Base-by-base conservation (phyloP, 2,888 invertebrate genomes). In the Volucella zonaria region DNA sequence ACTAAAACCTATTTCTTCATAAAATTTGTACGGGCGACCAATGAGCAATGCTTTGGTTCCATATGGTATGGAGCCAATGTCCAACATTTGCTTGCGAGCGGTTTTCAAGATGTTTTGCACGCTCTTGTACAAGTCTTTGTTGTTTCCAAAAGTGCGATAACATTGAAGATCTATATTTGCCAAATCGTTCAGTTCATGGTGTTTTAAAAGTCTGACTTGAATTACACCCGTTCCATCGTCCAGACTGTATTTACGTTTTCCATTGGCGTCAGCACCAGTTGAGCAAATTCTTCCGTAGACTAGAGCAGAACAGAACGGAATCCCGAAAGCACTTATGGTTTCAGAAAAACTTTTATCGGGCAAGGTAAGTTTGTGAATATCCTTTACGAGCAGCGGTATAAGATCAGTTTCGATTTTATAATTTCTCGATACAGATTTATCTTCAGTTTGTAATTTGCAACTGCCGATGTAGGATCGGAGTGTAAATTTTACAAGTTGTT, bases 191-290 rank as follows among this genome's bases (percentile, higher is more conserved):
- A 81, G 64, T 3, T 47, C 42, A 12, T 81, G 67, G 10, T n/a
- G 18, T 38, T 62, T 67, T 8, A 80, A n/a, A 6, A 85, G 23
- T 15, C 81, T 74, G 10, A 87, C 74, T 12, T 68, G 23, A 1
- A 87, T 77, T 6, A 64, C 8, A 0, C 87, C 87, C 14, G 82
- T 87, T 38, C 87, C 87, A 42, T 87, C 87, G 23, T 87, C 87
- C 0, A 87, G 71, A 3, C 49, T 77, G 23, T 85, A 86, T 0
- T 78, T 64, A 6, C 54, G 43, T 8, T 59, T 82, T 14, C 74
- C 70, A 11, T 78, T 74, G 15, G 58, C 68, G 8, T 52, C 56
- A 8, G 85, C 80, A 4, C 85, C 85, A 11, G 40, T 73, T 3
- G 73, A 54, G 8, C 66, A 71, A 0, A 78, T 61, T 14, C 78